Conservation (phyloP, 2,888 invertebrate genomes). For the Podabrus alpinus region DNA sequence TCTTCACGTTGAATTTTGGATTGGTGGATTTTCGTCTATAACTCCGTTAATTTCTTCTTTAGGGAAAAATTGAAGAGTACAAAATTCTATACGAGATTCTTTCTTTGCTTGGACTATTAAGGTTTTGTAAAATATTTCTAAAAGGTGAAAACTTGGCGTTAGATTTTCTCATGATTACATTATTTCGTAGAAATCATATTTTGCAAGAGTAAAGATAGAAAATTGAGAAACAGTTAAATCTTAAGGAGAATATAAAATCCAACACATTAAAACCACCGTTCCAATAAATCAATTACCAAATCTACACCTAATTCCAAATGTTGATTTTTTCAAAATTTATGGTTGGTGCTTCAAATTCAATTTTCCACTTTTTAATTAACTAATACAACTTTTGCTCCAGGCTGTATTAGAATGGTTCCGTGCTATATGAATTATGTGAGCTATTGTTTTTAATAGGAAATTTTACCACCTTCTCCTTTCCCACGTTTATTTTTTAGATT, state of each 20-base stretch:
- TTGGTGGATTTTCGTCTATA: too few relatives aligned
- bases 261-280: not conserved
- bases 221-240: not conserved
- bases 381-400: constrained; percentile 27
- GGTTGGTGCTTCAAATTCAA: constrained; percentile 33
- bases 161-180: too few relatives aligned
- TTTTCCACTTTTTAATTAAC: constrained; percentile 39
- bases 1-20: too few relatives aligned
- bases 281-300: constrained; percentile 26
- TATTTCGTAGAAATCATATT: too few relatives aligned
- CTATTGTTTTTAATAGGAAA: constrained; percentile 35
- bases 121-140: too few relatives aligned
- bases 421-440: constrained; percentile 33
- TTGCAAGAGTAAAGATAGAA: not conserved
- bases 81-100: too few relatives aligned
- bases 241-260: not conserved
- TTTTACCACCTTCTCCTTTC: constrained; percentile 33
- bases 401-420: constrained; percentile 21
- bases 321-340: constrained; percentile 33
- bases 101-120: too few relatives aligned
- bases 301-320: constrained; percentile 19
- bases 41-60: too few relatives aligned
- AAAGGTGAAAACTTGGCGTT: too few relatives aligned
- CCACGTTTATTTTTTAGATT: constrained; percentile 18
- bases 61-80: too few relatives aligned